Evolutionary conservation across 2,113 vertebrate species (phyloP), one percentile per base, ranked within the genome.

Genomic region (Toxostoma redivivum): DNA sequence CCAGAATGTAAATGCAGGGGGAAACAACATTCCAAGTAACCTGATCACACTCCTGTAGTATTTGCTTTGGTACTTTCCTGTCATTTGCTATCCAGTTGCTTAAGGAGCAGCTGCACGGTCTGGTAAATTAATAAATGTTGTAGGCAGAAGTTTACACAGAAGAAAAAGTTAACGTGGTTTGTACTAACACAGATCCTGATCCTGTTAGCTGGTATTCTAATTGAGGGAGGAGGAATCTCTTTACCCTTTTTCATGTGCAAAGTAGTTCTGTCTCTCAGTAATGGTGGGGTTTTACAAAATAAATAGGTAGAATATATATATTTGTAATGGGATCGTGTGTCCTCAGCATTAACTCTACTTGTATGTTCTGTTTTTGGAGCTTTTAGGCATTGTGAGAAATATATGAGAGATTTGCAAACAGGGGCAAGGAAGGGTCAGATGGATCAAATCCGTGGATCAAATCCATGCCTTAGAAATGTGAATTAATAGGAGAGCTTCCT

Each of bases 401-500:
- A 95, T 14, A 94, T 16, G 97, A 97, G 96, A 98, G 97, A 90
- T 97, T 97, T 96, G 97, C 94, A 93, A 95, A 92, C n/a, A 88
- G 93, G 97, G 97, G 97, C 97, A 96, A 42, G 91, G 86, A 95
- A 56, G 95, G 97, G 95, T 98, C 97, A 97, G 92, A 95, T 81
- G 92, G 94, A 94, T 97, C 96, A 84, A 85, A 94, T 91, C 88
- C 27, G 44, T 89, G 94, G 95, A 96, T 96, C n/a, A n/a, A n/a
- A n/a, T n/a, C n/a, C n/a, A n/a, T 94, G 96, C 93, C 91, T 69
- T 53, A 58, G 95, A 94, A 91, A 95, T 71, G 77, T 21, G 92
- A 84, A 94, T 95, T 93, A 82, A 92, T 56, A 76, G 84, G 87
- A 94, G 95, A 94, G 64, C 66, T 82, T 18, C 85, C 83, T 67